These are phyloP conservation scores for Lasioglossum albipes DNA, from an alignment of 1,140 invertebrate species.

Conservation along the genomic window DNA sequence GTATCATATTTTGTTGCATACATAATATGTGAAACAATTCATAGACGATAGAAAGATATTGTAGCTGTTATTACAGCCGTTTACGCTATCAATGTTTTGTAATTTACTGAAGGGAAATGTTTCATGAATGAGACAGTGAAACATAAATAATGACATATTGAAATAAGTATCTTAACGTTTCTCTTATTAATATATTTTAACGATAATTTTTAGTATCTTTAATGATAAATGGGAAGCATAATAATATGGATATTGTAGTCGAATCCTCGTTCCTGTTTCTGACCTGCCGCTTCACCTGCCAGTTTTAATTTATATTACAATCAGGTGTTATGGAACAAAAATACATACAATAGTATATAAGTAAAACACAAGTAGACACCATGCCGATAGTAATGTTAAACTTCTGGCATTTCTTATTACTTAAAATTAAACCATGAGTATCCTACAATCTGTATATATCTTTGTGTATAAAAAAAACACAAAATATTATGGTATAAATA, in stretches of 20 bases:
- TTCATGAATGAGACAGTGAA: conserved; percentile 54
- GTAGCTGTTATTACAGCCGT: conserved; percentile 52
- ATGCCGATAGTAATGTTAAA: conserved; percentile 65
- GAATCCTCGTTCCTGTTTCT: conserved; percentile 66
- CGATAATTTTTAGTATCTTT: conserved; percentile 59
- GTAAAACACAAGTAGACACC: conserved; percentile 70
- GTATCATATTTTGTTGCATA: conserved; percentile 54
- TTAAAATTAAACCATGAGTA: conserved; percentile 71
- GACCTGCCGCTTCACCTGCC: conserved; percentile 69
- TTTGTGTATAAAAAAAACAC: conserved; percentile 64
- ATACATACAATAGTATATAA: conserved; percentile 71
- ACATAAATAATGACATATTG: conserved; percentile 57
- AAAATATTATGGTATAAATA: conserved; percentile 65
- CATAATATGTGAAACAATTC: conserved; percentile 56
- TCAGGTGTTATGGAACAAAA: conserved; percentile 68
- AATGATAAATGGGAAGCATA: conserved; percentile 59
- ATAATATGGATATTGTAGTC: conserved; percentile 55
- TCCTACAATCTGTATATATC: conserved; percentile 68
- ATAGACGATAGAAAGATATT: conserved; percentile 54
- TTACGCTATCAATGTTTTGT: conserved; percentile 51
- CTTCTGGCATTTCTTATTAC: conserved; percentile 59
- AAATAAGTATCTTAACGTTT: conserved; percentile 47
- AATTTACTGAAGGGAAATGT: conserved; percentile 53
- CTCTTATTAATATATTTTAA: conserved; percentile 59
- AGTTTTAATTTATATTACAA: conserved; percentile 67